Base-by-base conservation (phyloP, 2,888 invertebrate species). In the Rapana venosa region DNA sequence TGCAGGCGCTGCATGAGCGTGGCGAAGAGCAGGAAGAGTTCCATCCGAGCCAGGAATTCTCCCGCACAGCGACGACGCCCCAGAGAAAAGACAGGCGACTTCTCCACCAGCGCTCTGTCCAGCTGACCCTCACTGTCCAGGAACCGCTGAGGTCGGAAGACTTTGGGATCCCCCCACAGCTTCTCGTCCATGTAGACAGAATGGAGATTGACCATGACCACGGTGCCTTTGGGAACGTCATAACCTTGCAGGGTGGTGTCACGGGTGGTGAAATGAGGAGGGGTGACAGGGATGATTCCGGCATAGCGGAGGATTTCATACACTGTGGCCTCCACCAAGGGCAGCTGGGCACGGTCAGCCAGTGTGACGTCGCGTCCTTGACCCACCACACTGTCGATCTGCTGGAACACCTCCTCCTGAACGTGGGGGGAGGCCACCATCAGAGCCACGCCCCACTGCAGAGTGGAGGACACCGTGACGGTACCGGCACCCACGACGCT, bases 401-500 rank as follows among this genome's bases (percentile, higher is more conserved):
- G 95, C 11, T 88, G 84, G 89, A 94, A 93, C 0, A 95, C 93
- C 79, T 91, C 92, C 61, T 93, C 93, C 89, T 94, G 95, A 87
- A 93, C 91, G 11, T 94, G 93, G 1, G 93, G 94, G 87, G 94
- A 90, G 11, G 93, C 92, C 22, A 93, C 93, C 92, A 94, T 92
- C 90, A 94, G 94, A 0, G 94, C 91, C 32, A 95, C 90, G 13
- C 92, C 91, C 95, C 95, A 95, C 36, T 93, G 92, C 13, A 95
- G 87, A 2, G 94, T 93, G 47, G 92, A 92, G 17, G 94, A 92
- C 26, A 94, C 93, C 20, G 95, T 95, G 87, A 94, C 94, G 88
- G 94, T 93, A 1, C 95, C 95, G 35, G 95, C 94, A 2, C 94
- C 94, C 17, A 95, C 93, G 22, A 94, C 90, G 81, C 94, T 94